Evolutionary conservation across 2,113 vertebrate genomes (phyloP), one percentile per base, ranked within the genome.

Genomic region (Catagonus wagneri): DNA sequence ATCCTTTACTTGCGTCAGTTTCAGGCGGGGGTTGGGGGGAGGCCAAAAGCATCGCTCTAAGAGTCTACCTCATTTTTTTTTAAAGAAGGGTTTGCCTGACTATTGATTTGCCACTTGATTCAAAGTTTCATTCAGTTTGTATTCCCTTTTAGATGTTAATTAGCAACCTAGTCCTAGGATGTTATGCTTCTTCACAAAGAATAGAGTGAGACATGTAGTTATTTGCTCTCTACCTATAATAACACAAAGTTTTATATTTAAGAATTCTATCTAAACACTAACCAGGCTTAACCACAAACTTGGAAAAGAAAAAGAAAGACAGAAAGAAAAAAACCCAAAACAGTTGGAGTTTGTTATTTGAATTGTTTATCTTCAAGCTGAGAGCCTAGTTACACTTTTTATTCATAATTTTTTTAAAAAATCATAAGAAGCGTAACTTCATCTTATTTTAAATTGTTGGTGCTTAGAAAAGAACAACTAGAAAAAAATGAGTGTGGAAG

Each of bases 401-500:
- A 95, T 94, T 93, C 66, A 89, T 74, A 60, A 90, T 22, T 86
- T 63, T 81, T 29, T 7, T 4, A 7, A 69, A 76, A 79, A 56
- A 84, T 93, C 54, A 61, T 83, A 32, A 95, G 19, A 52, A 90
- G 63, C 81, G 74, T 75, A 25, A 25, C 65, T 97, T 97, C 84
- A 91, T 72, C 39, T 36, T 71, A 81, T 97, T 98, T 88, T 39
- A 94, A 96, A 81, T 69, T 96, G 84, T 91, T 97, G 1, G 10
- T 54, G 3, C 79, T 94, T 66, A 71, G 66, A 96, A 98, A 97
- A 97, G 39, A 85, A 95, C 63, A 97, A 76, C 17, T 98, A 63
- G 58, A 15, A 83, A 94, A 98, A 97, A 97, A 89, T 68, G n/a
- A 65, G 84, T 89, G 13, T 39, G 39, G 95, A 93, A 83, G 81